Evolutionary conservation across 2,113 vertebrate genomes (phyloP).

Genomic region (Rhinolophus sinicus): DNA sequence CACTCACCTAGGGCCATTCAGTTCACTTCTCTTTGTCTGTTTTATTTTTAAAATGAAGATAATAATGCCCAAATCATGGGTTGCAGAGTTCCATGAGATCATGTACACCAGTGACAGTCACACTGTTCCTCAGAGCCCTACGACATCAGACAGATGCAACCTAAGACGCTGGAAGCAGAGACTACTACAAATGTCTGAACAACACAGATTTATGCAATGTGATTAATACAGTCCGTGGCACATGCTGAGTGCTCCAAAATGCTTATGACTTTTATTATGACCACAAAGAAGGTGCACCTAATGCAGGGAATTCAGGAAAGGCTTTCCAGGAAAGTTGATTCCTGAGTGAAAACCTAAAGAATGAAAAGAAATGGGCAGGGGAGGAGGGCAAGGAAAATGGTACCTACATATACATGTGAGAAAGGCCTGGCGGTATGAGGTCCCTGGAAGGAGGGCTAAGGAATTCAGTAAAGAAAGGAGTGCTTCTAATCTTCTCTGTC

Average conservation of each 20-base stretch:
- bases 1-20: background rate
- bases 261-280: background rate
- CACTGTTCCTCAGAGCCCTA: background rate
- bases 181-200: constrained; percentile 16
- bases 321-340: background rate
- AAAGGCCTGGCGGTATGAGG: background rate
- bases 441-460: background rate
- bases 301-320: background rate
- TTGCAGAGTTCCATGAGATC: background rate
- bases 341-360: background rate
- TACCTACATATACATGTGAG: background rate
- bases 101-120: background rate
- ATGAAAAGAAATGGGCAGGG: background rate
- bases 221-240: background rate
- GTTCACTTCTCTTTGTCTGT: background rate
- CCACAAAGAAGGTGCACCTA: background rate
- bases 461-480: background rate
- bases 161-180: background rate
- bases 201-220: background rate
- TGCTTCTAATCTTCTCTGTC: background rate
- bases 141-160: background rate
- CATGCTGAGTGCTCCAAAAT: background rate
- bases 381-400: background rate
- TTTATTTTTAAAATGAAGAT: background rate
- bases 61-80: background rate